Evolutionary conservation across 2,113 vertebrate genomes (phyloP).

Genomic region (Elachura formosa): DNA sequence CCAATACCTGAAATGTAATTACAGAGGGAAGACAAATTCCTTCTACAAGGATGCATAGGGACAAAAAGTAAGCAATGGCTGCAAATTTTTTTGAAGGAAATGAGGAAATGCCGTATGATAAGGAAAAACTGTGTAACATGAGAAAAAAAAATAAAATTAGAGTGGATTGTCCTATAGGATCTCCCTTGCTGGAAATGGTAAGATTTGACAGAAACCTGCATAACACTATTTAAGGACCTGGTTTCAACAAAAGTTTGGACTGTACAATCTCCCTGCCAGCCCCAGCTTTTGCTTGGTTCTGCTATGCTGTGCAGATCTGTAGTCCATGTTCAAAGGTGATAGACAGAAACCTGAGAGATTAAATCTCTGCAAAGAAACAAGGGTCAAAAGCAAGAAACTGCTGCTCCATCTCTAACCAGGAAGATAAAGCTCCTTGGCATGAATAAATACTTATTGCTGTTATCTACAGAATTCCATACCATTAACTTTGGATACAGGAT

Average conservation of each 20-base stretch:
- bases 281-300: not conserved
- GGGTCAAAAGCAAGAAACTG: not conserved
- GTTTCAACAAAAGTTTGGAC: not conserved
- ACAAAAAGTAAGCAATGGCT: not conserved
- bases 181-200: not conserved
- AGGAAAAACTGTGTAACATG: not conserved
- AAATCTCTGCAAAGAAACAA: not conserved
- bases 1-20: not conserved
- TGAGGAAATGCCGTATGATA: not conserved
- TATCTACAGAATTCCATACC: not conserved
- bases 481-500: not conserved
- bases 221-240: not conserved
- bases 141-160: not conserved
- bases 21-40: not conserved
- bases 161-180: not conserved
- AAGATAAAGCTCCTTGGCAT: not conserved
- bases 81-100: not conserved
- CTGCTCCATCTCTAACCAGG: not conserved
- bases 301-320: not conserved
- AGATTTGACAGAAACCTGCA: not conserved
- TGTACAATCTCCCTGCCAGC: not conserved
- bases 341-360: not conserved
- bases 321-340: not conserved
- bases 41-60: not conserved
- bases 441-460: not conserved